Conservation (phyloP, 2,888 invertebrate species). For the Eupithecia vulgata region DNA sequence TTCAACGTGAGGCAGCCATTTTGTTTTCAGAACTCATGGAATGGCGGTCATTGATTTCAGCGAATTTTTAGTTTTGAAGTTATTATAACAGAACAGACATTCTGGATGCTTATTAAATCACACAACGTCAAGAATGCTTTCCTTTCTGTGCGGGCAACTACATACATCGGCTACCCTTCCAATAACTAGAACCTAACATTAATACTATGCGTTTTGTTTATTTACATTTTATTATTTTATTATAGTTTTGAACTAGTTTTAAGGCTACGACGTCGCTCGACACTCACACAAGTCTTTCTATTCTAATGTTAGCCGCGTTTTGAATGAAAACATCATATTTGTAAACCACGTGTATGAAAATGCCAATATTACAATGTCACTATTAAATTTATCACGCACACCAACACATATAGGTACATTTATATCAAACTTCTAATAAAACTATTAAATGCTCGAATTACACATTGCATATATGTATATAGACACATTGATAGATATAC, state of each 20-base stretch:
- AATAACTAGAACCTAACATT: constrained; percentile 68
- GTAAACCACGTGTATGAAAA: constrained; percentile 54
- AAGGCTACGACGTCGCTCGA: constrained; percentile 81
- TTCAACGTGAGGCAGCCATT: constrained; percentile 34
- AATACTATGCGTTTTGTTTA: constrained; percentile 73
- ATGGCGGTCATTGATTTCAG: constrained; percentile 26
- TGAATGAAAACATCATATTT: constrained; percentile 57
- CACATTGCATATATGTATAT: constrained; percentile 60
- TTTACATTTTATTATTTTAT: constrained; percentile 71
- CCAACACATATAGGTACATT: constrained; percentile 69
- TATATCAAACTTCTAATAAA: constrained; percentile 68
- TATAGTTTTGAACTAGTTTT: constrained; percentile 84
- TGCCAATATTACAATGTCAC: constrained; percentile 56
- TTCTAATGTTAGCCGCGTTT: constrained; percentile 71
- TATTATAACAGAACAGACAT: neutral
- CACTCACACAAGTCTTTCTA: constrained; percentile 74
- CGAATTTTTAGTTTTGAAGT: neutral
- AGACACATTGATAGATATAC: constrained; percentile 60
- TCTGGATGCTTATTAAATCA: constrained; percentile 22
- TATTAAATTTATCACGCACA: constrained; percentile 67
- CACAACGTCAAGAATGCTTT: constrained; percentile 54
- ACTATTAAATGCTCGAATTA: constrained; percentile 80
- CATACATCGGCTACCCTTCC: constrained; percentile 66
- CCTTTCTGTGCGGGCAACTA: constrained; percentile 63
- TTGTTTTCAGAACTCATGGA: constrained; percentile 27